Percentiles rank a stretch among this genome's conserved stretches.
Evolutionary conservation across 2,797 vertebrate genomes (phyloP).

Genomic region (Vultur gryphus): DNA sequence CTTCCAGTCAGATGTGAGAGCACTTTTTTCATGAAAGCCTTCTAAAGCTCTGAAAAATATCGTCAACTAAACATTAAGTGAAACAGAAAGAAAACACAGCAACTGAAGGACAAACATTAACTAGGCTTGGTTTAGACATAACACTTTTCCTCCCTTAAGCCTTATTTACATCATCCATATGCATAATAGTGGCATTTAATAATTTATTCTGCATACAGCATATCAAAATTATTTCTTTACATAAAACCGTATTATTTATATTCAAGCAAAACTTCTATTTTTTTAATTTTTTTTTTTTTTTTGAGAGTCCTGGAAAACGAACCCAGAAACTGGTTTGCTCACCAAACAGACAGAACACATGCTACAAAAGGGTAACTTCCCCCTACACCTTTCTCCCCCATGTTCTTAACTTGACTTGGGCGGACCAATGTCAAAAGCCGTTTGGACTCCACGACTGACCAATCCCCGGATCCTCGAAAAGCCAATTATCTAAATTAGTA

Average conservation of each 20-base stretch:
- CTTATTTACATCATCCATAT: background rate
- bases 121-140: background rate
- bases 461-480: slow-evolving; percentile 37
- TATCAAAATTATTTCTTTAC: background rate
- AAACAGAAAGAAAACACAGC: background rate
- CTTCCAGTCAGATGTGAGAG: background rate
- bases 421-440: slow-evolving; percentile 2
- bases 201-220: background rate
- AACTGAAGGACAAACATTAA: background rate
- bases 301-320: background rate
- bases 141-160: background rate
- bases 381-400: background rate
- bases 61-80: background rate
- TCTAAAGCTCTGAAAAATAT: background rate
- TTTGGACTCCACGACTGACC: background rate
- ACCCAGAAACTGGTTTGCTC: background rate
- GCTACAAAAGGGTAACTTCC: background rate
- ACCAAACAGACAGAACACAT: background rate
- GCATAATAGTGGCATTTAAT: background rate
- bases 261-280: background rate
- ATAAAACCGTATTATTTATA: background rate
- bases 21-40: background rate
- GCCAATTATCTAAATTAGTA: slow-evolving; percentile 66
- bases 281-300: background rate
- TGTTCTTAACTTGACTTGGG: background rate